phyloP scores from a whole-genome alignment of 2,113 vertebrate species.

The Globicephala melas region DNA sequence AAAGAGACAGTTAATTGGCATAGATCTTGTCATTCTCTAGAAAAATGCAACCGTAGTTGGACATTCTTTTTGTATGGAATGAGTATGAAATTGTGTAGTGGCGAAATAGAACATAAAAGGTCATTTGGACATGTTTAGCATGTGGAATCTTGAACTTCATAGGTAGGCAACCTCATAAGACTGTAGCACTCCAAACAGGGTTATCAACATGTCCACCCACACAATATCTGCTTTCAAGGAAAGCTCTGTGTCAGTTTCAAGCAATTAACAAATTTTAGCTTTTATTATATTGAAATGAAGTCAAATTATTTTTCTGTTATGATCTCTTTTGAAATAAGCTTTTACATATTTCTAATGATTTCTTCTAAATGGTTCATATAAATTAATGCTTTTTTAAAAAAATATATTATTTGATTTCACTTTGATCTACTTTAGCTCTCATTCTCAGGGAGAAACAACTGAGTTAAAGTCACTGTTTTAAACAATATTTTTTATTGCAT shows the following conservation, averaged over 20 bases:
- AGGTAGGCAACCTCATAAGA: neutral
- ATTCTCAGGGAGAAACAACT: neutral
- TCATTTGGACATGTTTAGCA: neutral
- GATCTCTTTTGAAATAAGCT: constrained; percentile 13
- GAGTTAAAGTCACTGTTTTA: neutral
- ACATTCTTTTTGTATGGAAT: neutral
- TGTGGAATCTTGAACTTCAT: neutral
- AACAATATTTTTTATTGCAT: neutral
- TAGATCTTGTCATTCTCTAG: neutral
- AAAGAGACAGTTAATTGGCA: neutral
- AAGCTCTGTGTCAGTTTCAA: neutral
- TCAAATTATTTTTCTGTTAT: constrained; percentile 14
- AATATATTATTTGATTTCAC: constrained; percentile 5
- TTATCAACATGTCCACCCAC: neutral
- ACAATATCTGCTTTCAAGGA: neutral
- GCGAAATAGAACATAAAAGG: neutral
- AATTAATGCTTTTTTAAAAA: neutral
- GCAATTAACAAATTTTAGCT: neutral
- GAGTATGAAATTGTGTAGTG: neutral
- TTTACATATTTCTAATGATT: constrained; percentile 14
- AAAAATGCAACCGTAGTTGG: neutral
- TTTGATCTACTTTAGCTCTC: constrained; percentile 10
- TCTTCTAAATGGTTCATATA: neutral
- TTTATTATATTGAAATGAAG: constrained; percentile 13
- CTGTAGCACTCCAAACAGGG: neutral